A percentile compares a stretch with the other conserved stretches of the same genome.
These are phyloP conservation scores for Oenanthe oenanthe DNA, from an alignment of 2,113 vertebrate genomes.

Conservation along the genomic window DNA sequence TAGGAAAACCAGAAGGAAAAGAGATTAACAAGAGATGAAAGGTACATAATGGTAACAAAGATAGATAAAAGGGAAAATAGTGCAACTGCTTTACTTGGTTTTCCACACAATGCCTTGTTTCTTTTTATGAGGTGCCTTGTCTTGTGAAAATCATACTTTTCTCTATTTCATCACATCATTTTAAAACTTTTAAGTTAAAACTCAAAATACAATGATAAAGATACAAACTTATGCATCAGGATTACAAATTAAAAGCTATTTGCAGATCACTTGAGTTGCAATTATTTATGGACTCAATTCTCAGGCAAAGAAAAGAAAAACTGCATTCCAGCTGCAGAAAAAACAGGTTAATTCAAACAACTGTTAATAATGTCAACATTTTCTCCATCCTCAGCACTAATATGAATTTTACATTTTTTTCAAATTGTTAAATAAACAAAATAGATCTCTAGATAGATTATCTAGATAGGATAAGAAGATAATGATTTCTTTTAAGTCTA, in stretches of 20 bases:
- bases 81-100: background rate
- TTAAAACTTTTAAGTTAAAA: background rate
- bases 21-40: background rate
- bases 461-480: background rate
- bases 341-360: fast-evolving
- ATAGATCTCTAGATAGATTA: background rate
- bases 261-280: background rate
- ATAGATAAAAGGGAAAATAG: background rate
- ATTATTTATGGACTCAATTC: background rate
- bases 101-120: background rate
- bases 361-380: background rate
- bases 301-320: background rate
- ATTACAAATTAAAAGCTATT: background rate
- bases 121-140: background rate
- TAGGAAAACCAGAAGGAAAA: background rate
- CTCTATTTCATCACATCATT: background rate
- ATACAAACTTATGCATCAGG: background rate
- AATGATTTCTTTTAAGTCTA: background rate
- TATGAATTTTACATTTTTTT: background rate
- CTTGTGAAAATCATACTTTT: background rate
- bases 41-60: background rate
- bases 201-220: background rate
- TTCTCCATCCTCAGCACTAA: background rate
- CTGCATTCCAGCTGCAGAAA: background rate
- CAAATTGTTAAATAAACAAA: background rate